Base-by-base conservation (phyloP, 1,140 invertebrate species). In the Palaemon carinicauda region DNA sequence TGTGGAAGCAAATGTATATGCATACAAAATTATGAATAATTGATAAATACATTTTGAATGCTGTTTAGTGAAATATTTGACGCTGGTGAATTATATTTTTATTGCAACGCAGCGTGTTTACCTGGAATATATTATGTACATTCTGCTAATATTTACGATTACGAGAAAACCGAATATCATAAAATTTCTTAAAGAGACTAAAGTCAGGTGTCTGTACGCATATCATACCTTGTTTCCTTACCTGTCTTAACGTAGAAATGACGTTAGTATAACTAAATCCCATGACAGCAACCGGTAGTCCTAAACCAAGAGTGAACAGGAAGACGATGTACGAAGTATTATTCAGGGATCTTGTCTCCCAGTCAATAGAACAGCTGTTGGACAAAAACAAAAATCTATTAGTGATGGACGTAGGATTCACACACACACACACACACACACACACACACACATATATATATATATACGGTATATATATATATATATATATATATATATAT, bases 301-400 rank as follows among this genome's bases (percentile, higher is more conserved):
- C 60, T 5, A 82, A 51, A 9, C 80, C 80, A 7, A 82, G 50
- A 1, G 15, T n/a, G 21, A 82, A 82, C 7, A 82, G 69, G 80
- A 82, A 82, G n/a, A 74, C 50, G 15, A 82, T 82, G 24, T 82
- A 82, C 3, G 80, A 82, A 3, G 69, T 74, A 51, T 82, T 82
- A 1, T 19, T 17, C 65, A n/a, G 53, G 1, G 65, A 71, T 15
- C 80, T n/a, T 9, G 80, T 82, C 51, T 74, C 80, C 80, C 80
- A 82, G 69, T 82, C 80, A 41, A 82, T 29, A 15, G 80, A 82
- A 27, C 80, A 82, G 41, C 80, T 82, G 65, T 71, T 24, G 12
- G 7, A 9, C 1, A 24, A 15, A 71, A 14, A 78, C 5, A 78
- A 52, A 24, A 51, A 50, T 31, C 17, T 50, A 33, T 50, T 15